Evolutionary conservation across 1,140 invertebrate species (phyloP), one percentile per base, ranked within the genome.

Genomic region (Laodelphax striatellus): DNA sequence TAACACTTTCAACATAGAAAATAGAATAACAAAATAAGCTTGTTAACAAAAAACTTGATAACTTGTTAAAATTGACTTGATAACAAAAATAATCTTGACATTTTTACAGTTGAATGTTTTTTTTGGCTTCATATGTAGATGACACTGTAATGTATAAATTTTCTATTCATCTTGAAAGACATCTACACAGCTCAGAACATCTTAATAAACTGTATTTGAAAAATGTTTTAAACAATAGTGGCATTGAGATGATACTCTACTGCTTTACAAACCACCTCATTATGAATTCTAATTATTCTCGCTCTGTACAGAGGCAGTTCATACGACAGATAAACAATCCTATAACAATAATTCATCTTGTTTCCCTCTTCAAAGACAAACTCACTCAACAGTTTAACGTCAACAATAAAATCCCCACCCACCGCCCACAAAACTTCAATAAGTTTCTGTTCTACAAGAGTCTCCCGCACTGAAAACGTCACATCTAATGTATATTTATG

Each of bases 251-350:
- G 60, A 28, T 65, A 64, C 64, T 72, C 67, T 56, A 77, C 63
- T 50, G 71, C 62, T 65, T 69, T 65, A 41, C 68, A 38, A 58
- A 77, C 68, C 57, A 75, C 46, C 64, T 71, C 71, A 56, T 72
- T 60, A 64, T 78, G 76, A 46, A 76, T 64, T 60, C 73, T 59
- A 57, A 76, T 69, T 21, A 72, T 67, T 68, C 70, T 67, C 56
- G 69, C 65, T 61, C 71, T 67, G 60, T 70, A 65, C 21, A 78
- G 64, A 21, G 76, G 71, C 46, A 69, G 41, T 21, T 60, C 61
- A 34, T 69, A 66, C 21, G 75, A 75, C 60, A 68, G 69, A 58
- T 78, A 78, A 43, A 52, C 68, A 61, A 78, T 72, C 65, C 72
- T 71, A 63, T 70, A 76, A 50, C 74, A 75, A 59, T 64, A 69